These are phyloP conservation scores for Dreissena polymorpha DNA, from an alignment of 1,140 invertebrate species.

Conservation along the genomic window DNA sequence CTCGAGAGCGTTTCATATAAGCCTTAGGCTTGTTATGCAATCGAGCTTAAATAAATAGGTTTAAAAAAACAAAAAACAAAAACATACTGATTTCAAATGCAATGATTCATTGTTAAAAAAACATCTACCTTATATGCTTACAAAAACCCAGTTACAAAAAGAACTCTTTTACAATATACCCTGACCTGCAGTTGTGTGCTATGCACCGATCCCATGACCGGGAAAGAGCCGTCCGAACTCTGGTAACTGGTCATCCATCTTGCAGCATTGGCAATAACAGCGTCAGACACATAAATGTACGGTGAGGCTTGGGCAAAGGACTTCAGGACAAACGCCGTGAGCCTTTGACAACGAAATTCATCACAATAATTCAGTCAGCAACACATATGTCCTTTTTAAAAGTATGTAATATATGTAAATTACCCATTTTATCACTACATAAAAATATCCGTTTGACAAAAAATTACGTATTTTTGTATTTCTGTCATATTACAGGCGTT, in stretches of 20 bases:
- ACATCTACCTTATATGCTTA: too few relatives aligned
- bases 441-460: too few relatives aligned
- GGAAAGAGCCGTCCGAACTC: slow-evolving; percentile 89
- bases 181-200: slow-evolving; percentile 59
- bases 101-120: too few relatives aligned
- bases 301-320: slow-evolving; percentile 90
- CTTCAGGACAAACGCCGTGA: slow-evolving; percentile 89
- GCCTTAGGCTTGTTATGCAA: too few relatives aligned
- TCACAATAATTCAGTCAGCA: background rate
- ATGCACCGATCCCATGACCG: slow-evolving; percentile 68
- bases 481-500: too few relatives aligned
- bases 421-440: too few relatives aligned
- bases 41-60: too few relatives aligned
- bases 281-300: slow-evolving; percentile 87
- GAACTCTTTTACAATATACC: background rate
- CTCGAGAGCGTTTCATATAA: too few relatives aligned
- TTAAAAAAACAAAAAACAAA: too few relatives aligned
- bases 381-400: background rate
- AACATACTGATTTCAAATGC: too few relatives aligned
- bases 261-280: slow-evolving; percentile 86
- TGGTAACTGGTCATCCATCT: slow-evolving; percentile 90
- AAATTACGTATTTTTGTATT: too few relatives aligned
- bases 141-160: background rate
- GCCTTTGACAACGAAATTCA: background rate
- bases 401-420: too few relatives aligned